phyloP scores from a whole-genome alignment of 2,888 invertebrate species.

The Orgyia antiqua region DNA sequence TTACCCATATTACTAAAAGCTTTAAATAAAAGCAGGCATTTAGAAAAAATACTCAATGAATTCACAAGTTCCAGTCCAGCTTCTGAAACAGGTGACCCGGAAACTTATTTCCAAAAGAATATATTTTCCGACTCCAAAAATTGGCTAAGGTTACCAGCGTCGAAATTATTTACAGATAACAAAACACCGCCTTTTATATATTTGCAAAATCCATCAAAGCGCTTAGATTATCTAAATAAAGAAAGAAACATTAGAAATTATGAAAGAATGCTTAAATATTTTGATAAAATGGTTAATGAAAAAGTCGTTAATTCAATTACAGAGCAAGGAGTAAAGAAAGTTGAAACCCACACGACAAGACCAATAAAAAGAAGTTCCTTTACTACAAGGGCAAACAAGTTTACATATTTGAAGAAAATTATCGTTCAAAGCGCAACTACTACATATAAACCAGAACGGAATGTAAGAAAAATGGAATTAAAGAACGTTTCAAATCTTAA shows the following conservation, averaged over 20 bases:
- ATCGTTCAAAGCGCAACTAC: too few relatives aligned
- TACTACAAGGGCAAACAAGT: neutral
- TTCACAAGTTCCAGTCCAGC: conserved; percentile 33
- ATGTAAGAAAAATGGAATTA: too few relatives aligned
- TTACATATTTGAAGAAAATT: neutral
- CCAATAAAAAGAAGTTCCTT: neutral
- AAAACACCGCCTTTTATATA: conserved; percentile 46
- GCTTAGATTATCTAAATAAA: conserved; percentile 56
- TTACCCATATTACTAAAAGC: conserved; percentile 53
- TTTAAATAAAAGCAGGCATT: conserved; percentile 43
- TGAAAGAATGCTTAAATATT: conserved; percentile 51
- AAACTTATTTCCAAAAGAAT: conserved; percentile 36
- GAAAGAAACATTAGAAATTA: conserved; percentile 55
- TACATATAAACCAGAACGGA: too few relatives aligned
- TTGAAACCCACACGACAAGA: conserved; percentile 24
- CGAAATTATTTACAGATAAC: conserved; percentile 42
- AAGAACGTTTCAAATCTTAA: neutral
- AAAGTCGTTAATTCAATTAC: conserved; percentile 22
- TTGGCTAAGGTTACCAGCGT: conserved; percentile 39
- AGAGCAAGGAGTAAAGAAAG: conserved; percentile 5
- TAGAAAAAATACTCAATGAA: conserved; percentile 45
- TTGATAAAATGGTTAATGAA: conserved; percentile 56
- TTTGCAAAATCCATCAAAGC: conserved; percentile 41
- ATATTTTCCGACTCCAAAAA: conserved; percentile 36
- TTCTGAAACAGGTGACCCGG: conserved; percentile 31